phyloP scores from a whole-genome alignment of 2,888 invertebrate species.

The Synanthedon vespiformis region DNA sequence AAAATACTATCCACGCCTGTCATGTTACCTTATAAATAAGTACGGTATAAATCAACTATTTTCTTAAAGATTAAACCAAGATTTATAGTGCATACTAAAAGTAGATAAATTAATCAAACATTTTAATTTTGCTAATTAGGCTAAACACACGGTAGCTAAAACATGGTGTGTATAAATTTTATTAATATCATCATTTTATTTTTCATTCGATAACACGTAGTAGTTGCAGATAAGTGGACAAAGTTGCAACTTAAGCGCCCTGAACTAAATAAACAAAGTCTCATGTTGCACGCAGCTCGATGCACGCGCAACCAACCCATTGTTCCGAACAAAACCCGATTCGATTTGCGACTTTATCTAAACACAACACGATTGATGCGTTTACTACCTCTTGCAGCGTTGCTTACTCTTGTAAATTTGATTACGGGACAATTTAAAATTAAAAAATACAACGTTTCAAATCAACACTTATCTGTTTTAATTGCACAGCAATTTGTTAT shows the following conservation, averaged over 20 bases:
- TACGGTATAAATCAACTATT: too few species aligned
- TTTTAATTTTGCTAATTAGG: too few species aligned
- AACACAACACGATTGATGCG: not conserved
- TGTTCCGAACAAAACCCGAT: conserved; percentile 9
- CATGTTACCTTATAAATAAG: too few species aligned
- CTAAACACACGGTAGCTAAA: too few species aligned
- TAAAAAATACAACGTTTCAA: too few species aligned
- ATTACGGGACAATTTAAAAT: too few species aligned
- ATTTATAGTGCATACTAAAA: too few species aligned
- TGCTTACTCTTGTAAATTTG: not conserved
- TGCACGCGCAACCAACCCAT: conserved; percentile 14
- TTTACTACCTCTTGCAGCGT: not conserved
- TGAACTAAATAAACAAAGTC: conserved; percentile 23
- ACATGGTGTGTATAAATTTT: too few species aligned
- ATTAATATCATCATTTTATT: not conserved
- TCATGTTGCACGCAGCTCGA: conserved; percentile 43
- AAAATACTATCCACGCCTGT: too few species aligned
- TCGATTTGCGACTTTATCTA: not conserved
- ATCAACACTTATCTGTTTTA: too few species aligned
- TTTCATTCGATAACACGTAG: conserved; percentile 4
- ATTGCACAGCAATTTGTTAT: not conserved
- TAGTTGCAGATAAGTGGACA: conserved; percentile 6
- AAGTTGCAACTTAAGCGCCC: conserved; percentile 4
- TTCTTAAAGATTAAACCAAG: too few species aligned
- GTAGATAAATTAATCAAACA: too few species aligned